A percentile compares a stretch with the other conserved stretches of the same genome.
Evolutionary conservation across 2,797 vertebrate genomes (phyloP).

Genomic region (Macropodus opercularis): DNA sequence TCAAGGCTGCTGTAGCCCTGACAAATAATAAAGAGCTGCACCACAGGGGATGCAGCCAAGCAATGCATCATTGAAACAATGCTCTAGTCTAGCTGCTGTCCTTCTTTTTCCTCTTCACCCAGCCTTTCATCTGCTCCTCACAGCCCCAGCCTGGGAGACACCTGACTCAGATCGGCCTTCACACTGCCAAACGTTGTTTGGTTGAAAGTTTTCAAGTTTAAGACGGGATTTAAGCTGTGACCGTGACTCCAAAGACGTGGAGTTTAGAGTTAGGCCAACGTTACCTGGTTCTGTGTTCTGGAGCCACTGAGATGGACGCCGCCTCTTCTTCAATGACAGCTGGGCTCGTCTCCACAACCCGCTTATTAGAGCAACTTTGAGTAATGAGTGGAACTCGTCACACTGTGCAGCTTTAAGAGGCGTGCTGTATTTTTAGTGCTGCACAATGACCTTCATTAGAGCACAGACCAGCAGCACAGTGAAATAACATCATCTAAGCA

Average conservation of each 20-base stretch:
- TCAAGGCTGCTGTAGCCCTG: constrained; percentile 53
- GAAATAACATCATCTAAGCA: constrained; percentile 6
- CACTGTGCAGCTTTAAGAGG: constrained; percentile 2
- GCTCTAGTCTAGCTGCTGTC: constrained; percentile 39
- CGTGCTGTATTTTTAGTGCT: constrained; percentile 1
- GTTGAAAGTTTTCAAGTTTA: not conserved
- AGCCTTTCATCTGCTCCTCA: constrained; percentile 27
- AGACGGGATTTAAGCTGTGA: too few relatives aligned
- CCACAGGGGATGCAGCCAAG: constrained; percentile 51
- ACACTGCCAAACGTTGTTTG: not conserved
- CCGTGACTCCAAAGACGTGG: too few relatives aligned
- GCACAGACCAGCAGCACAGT: not conserved
- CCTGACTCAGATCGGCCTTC: not conserved
- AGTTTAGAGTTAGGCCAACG: too few relatives aligned
- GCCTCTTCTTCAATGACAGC: too few relatives aligned
- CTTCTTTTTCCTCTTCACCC: constrained; percentile 25
- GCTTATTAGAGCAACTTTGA: too few relatives aligned
- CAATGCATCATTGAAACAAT: constrained; percentile 65
- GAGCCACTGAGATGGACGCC: too few relatives aligned
- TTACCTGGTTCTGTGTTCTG: too few relatives aligned
- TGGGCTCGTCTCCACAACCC: too few relatives aligned
- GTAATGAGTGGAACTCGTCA: too few relatives aligned
- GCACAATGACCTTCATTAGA: constrained; percentile 20
- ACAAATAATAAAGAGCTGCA: constrained; percentile 68
- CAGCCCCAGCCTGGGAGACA: constrained; percentile 22